Conservation (phyloP, 2,797 vertebrate species). For the Selene dorsalis region DNA sequence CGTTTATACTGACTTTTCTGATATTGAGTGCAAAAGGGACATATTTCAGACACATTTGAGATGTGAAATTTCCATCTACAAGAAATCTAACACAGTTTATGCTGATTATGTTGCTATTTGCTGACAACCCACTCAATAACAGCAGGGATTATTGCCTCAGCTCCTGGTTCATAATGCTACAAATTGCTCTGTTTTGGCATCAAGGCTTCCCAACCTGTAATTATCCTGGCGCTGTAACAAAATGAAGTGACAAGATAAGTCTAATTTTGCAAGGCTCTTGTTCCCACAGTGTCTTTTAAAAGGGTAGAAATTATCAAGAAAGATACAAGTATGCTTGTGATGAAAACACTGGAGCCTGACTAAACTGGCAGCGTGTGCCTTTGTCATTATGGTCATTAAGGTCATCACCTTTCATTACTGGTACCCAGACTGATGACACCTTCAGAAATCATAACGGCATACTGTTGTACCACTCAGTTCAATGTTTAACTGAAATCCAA, state of each 20-base stretch:
- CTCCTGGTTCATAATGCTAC: slow-evolving; percentile 30
- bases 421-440: slow-evolving; percentile 19
- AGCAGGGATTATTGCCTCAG: slow-evolving; percentile 27
- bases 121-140: slow-evolving; percentile 18
- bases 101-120: not conserved
- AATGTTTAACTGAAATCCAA: slow-evolving; percentile 36
- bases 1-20: not conserved
- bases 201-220: slow-evolving; percentile 39
- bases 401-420: slow-evolving; percentile 14
- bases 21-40: not conserved
- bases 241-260: slow-evolving; percentile 22
- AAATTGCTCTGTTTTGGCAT: slow-evolving; percentile 45
- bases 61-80: not conserved
- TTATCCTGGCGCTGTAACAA: slow-evolving; percentile 34
- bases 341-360: slow-evolving; percentile 19
- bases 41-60: not conserved
- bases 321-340: slow-evolving; percentile 33
- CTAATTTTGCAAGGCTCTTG: slow-evolving; percentile 33
- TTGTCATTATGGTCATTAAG: slow-evolving; percentile 19
- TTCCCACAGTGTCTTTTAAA: slow-evolving; percentile 52
- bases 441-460: slow-evolving; percentile 12
- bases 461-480: slow-evolving; percentile 16
- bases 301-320: slow-evolving; percentile 34
- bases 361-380: slow-evolving; percentile 4
- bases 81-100: slow-evolving; percentile 5